Percentiles rank a stretch among this genome's conserved stretches.
These are phyloP conservation scores for Melospiza georgiana DNA, from an alignment of 2,113 vertebrate genomes.

Conservation along the genomic window DNA sequence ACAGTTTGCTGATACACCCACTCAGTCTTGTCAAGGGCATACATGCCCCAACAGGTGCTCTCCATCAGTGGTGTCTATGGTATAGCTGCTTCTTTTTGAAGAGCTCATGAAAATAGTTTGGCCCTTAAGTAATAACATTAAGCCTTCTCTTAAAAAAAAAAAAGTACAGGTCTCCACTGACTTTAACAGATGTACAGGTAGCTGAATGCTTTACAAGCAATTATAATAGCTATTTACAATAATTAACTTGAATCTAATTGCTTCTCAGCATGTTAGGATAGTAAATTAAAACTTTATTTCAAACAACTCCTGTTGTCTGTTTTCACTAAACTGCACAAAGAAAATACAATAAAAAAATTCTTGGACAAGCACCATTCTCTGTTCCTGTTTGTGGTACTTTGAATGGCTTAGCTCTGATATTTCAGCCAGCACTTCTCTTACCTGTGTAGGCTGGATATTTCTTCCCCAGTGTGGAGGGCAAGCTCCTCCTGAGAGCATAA, in stretches of 20 bases:
- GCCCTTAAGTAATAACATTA: not conserved
- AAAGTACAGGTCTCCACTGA: not conserved
- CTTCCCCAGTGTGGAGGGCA: not conserved
- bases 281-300: constrained; percentile 58
- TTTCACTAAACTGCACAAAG: constrained; percentile 11
- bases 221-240: constrained; percentile 53
- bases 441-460: not conserved
- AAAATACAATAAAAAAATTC: not conserved
- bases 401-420: not conserved
- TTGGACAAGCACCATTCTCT: not conserved
- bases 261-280: constrained; percentile 44
- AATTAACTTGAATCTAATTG: constrained; percentile 53
- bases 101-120: not conserved
- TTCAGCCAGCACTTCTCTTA: not conserved
- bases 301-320: not conserved
- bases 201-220: constrained; percentile 33
- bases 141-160: not conserved
- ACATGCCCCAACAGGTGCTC: not conserved
- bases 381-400: not conserved
- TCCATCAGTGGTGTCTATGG: not conserved
- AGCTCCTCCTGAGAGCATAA: not conserved
- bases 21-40: not conserved
- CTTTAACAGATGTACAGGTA: constrained; percentile 45
- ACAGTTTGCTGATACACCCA: not conserved
- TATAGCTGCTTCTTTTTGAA: not conserved